phyloP scores from a whole-genome alignment of 2,797 vertebrate genomes.

The Catamblyrhynchus diadema region DNA sequence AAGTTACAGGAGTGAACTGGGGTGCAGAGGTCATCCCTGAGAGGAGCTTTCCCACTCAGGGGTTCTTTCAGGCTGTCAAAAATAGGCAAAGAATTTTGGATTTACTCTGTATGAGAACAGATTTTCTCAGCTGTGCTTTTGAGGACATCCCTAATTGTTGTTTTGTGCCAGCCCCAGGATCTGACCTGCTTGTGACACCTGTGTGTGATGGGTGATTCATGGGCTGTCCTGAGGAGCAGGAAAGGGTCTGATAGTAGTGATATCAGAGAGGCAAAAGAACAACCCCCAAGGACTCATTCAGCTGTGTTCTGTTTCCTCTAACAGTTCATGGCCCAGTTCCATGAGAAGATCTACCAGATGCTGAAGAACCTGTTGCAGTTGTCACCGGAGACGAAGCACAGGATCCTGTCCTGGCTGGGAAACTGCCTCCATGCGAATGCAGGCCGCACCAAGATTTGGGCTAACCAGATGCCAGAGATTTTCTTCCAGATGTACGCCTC shows the following conservation, averaged over 20 bases:
- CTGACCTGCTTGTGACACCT: fast-evolving
- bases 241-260: background rate
- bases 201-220: background rate
- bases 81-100: fast-evolving
- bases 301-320: background rate
- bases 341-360: constrained; percentile 94
- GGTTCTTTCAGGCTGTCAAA: background rate
- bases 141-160: background rate
- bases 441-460: constrained; percentile 96
- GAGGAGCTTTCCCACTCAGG: background rate
- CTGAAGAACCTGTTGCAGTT: constrained; percentile 93
- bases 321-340: constrained; percentile 96
- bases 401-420: constrained; percentile 93
- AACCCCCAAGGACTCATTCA: background rate
- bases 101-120: background rate
- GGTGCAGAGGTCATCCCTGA: too few species aligned
- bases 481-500: constrained; percentile 97
- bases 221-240: fast-evolving
- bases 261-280: background rate
- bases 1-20: background rate
- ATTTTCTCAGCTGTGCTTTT: background rate
- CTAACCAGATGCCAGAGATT: constrained; percentile 98
- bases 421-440: constrained; percentile 93
- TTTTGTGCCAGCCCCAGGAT: background rate
- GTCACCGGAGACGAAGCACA: constrained; percentile 90